Base-by-base conservation (phyloP, 2,888 invertebrate genomes). In the Scaptomyza polygonia region DNA sequence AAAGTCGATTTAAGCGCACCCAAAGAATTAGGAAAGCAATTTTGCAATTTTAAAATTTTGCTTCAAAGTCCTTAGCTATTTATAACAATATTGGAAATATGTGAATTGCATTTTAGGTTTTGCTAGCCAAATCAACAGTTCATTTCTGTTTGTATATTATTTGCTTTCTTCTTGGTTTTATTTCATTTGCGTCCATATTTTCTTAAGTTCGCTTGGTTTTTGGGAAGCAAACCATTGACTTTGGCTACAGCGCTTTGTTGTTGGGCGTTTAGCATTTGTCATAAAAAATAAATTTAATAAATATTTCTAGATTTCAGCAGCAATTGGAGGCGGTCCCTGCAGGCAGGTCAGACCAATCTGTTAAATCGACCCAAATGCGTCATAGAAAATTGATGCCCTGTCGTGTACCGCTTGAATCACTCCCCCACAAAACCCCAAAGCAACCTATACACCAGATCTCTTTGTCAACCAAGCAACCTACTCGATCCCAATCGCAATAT, bases 381-480 rank as follows among this genome's bases (percentile, higher is more conserved):
- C 86, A 86, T 82, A 77, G 75, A 86, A 82, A 84, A 82, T 82
- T 80, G 85, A 82, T 81, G 80, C 52, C 44, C 75, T 80, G 66
- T 77, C 86, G 86, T 86, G 74, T 79, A 66, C 9, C 25, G 5
- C 14, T 16, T 5, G 58, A 54, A 40, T 7, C 14, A 5, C 34
- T 5, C 34, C 21, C 9, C 14, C 14, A 36, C 62, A 45, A 36
- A 42, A 43, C 45, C 12, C 36, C 30, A 29, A 45, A 40, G 39
- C 40, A 53, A 47, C 42, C 45, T 45, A 48, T 40, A 49, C 36
- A 36, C 34, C 49, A 40, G 29, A 36, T 47, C 69, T 52, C 62
- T 52, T 56, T 52, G 56, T 40, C 57, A 53, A 32, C 36, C 34
- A 21, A 42, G 30, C 39, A 32, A 27, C 30, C 11, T 45, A 16